Conservation (phyloP, 1,140 invertebrate species). For the Frieseomelitta varia region DNA sequence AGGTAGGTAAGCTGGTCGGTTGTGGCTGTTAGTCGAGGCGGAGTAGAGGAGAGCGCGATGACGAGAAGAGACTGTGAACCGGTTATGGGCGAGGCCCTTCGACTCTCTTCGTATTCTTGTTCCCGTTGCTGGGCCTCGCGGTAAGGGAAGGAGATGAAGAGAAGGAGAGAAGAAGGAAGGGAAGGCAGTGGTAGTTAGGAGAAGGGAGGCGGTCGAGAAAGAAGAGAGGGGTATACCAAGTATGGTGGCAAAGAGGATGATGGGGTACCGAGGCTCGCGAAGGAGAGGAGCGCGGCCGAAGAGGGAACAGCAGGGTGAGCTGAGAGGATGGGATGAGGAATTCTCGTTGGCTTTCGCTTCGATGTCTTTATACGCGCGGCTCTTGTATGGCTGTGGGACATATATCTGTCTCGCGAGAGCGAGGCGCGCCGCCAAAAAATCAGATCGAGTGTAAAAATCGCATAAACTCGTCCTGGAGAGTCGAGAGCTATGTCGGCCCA, state of each 20-base stretch:
- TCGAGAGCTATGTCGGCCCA: constrained; percentile 78
- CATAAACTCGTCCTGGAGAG: constrained; percentile 82
- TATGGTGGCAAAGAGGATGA: constrained; percentile 81
- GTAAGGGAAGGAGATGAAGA: background rate
- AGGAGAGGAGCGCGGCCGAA: constrained; percentile 37
- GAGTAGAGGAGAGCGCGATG: constrained; percentile 70
- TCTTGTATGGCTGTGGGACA: constrained; percentile 81
- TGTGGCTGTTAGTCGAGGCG: constrained; percentile 55
- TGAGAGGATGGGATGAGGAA: constrained; percentile 80
- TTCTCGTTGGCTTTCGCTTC: constrained; percentile 81
- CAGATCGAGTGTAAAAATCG: constrained; percentile 83
- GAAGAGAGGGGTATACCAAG: constrained; percentile 78
- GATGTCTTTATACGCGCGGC: constrained; percentile 83
- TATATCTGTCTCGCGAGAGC: constrained; percentile 82
- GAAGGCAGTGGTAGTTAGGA: constrained; percentile 18
- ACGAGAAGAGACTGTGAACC: constrained; percentile 79
- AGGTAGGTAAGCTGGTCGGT: constrained; percentile 69
- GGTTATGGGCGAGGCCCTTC: constrained; percentile 81
- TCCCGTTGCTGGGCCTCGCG: constrained; percentile 55
- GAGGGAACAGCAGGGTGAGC: constrained; percentile 36
- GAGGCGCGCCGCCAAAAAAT: constrained; percentile 83
- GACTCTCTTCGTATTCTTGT: constrained; percentile 67
- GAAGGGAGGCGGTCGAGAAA: constrained; percentile 40
- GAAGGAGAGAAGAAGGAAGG: constrained; percentile 29
- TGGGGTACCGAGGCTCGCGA: constrained; percentile 65